A percentile compares a stretch with the other conserved stretches of the same genome.
These are phyloP conservation scores for Struthio camelus DNA, from an alignment of 2,113 vertebrate species.

Conservation along the genomic window DNA sequence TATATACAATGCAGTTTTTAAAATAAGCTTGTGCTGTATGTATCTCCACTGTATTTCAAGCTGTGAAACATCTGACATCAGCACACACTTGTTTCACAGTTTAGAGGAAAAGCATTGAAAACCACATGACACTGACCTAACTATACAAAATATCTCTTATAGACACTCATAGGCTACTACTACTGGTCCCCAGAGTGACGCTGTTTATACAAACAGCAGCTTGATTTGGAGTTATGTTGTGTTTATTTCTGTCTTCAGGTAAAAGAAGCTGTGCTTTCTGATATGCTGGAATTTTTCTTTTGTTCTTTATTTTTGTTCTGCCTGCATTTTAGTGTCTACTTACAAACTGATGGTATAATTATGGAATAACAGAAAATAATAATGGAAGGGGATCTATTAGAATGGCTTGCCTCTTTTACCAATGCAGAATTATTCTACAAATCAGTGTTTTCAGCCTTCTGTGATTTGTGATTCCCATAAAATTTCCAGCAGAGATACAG, in stretches of 20 bases:
- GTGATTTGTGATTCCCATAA: slow-evolving; percentile 5
- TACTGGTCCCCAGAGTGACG: not conserved
- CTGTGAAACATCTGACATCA: not conserved
- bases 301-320: not conserved
- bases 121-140: not conserved
- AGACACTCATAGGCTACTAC: not conserved
- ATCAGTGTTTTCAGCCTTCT: slow-evolving; percentile 16
- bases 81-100: not conserved
- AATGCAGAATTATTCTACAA: not conserved
- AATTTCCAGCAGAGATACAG: not conserved
- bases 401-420: not conserved
- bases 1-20: not conserved
- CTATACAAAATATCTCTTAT: not conserved
- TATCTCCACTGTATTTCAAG: not conserved
- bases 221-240: slow-evolving; percentile 4
- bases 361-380: slow-evolving; percentile 7
- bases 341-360: slow-evolving; percentile 29
- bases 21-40: not conserved
- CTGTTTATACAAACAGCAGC: not conserved
- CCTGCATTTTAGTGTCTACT: not conserved
- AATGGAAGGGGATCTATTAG: not conserved
- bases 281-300: not conserved
- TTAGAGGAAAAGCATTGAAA: not conserved
- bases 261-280: slow-evolving; percentile 9
- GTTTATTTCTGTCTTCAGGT: slow-evolving; percentile 10